phyloP scores from a whole-genome alignment of 2,888 invertebrate genomes.

The Lasioglossum vierecki region DNA sequence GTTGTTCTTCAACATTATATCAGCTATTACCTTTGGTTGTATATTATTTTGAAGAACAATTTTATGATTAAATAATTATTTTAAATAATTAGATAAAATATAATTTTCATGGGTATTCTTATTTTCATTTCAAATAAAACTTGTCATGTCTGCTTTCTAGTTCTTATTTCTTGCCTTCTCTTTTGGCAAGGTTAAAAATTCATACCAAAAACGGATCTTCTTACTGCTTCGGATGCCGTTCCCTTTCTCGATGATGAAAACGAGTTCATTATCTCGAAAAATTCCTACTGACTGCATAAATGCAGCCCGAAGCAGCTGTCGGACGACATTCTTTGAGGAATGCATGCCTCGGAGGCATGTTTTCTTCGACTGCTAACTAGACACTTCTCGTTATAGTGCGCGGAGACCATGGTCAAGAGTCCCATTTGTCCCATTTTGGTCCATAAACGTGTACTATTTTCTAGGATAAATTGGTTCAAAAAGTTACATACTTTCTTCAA shows the following conservation, averaged over 20 bases:
- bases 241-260: neutral
- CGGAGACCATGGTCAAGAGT: neutral
- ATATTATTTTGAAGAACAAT: too few relatives aligned
- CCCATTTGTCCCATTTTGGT: neutral
- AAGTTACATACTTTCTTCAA: neutral
- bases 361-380: neutral
- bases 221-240: neutral
- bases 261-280: neutral
- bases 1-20: too few relatives aligned
- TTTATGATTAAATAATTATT: too few relatives aligned
- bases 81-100: too few relatives aligned
- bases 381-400: neutral
- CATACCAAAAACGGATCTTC: neutral
- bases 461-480: neutral
- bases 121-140: too few relatives aligned
- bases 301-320: neutral
- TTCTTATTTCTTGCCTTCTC: too few relatives aligned
- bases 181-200: neutral
- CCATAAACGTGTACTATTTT: neutral
- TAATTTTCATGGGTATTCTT: too few relatives aligned
- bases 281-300: neutral
- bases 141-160: too few relatives aligned
- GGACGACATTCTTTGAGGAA: slow-evolving; percentile 3
- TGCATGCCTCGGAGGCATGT: neutral
- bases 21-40: too few relatives aligned